Conservation (phyloP, 2,797 vertebrate species). For the Microcaecilia unicolor region DNA sequence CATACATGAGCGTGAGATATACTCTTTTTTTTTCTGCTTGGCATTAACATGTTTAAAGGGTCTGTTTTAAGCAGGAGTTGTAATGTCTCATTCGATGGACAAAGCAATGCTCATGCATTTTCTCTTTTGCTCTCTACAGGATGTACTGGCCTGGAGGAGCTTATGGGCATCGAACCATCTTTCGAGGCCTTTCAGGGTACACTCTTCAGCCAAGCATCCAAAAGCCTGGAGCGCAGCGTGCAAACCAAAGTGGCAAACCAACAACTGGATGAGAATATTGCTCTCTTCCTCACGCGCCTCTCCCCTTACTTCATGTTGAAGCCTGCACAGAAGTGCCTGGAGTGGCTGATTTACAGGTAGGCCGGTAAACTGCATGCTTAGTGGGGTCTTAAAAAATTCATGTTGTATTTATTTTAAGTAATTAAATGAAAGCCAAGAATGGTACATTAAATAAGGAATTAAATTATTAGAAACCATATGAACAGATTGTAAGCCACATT, state of each 20-base stretch:
- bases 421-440: no score
- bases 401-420: no score
- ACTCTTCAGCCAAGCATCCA: constrained; percentile 73
- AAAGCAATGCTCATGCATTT: no score
- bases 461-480: no score
- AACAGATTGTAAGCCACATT: no score
- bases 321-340: constrained; percentile 90
- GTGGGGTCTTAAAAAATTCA: not conserved
- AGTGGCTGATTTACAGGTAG: constrained; percentile 94
- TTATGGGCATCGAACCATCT: constrained; percentile 77
- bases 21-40: no score
- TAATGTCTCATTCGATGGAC: no score
- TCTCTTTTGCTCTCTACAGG: constrained; percentile 46
- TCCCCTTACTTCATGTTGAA: constrained; percentile 92
- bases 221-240: constrained; percentile 80
- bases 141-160: constrained; percentile 87
- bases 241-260: constrained; percentile 81
- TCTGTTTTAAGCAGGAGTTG: no score
- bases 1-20: no score
- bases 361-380: not conserved
- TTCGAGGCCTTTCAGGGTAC: constrained; percentile 77
- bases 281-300: constrained; percentile 76
- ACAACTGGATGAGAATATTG: constrained; percentile 73
- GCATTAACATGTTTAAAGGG: no score
- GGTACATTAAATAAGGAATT: no score